Percentiles rank a stretch among this genome's conserved stretches.
These are phyloP conservation scores for Pitangus sulphuratus DNA, from an alignment of 2,797 vertebrate genomes.

Conservation along the genomic window DNA sequence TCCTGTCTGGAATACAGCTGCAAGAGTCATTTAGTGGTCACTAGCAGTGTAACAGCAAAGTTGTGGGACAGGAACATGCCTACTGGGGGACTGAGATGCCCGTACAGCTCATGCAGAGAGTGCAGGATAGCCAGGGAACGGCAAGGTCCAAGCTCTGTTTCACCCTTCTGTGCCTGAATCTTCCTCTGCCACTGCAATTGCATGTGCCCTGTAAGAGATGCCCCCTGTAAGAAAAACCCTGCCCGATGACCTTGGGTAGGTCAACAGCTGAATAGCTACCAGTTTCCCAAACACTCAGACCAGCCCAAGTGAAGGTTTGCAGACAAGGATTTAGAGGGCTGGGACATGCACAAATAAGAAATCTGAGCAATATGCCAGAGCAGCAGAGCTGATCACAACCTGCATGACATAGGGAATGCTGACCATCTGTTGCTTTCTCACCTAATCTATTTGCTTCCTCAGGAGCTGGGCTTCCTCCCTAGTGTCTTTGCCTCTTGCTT, in stretches of 20 bases:
- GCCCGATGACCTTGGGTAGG: neutral
- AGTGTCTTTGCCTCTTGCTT: neutral
- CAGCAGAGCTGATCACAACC: fast-evolving
- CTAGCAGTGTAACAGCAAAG: neutral
- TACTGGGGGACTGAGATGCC: neutral
- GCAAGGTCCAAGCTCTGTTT: neutral
- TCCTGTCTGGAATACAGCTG: neutral
- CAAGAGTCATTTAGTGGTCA: neutral
- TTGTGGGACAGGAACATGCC: neutral
- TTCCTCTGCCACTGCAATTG: neutral
- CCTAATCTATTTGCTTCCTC: neutral
- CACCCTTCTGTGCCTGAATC: neutral
- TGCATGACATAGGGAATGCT: fast-evolving
- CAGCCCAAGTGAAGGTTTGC: neutral
- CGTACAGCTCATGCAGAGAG: neutral
- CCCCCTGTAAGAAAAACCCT: neutral
- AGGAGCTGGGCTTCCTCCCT: neutral
- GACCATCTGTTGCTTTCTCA: neutral
- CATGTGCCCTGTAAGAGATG: neutral
- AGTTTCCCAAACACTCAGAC: neutral
- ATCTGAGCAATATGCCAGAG: neutral
- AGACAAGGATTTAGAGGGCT: neutral
- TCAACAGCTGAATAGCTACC: neutral
- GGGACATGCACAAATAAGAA: neutral
- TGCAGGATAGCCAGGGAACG: neutral